These are phyloP conservation scores for Cercopithecus mona DNA, from an alignment of 2,113 vertebrate species.

Conservation along the genomic window DNA sequence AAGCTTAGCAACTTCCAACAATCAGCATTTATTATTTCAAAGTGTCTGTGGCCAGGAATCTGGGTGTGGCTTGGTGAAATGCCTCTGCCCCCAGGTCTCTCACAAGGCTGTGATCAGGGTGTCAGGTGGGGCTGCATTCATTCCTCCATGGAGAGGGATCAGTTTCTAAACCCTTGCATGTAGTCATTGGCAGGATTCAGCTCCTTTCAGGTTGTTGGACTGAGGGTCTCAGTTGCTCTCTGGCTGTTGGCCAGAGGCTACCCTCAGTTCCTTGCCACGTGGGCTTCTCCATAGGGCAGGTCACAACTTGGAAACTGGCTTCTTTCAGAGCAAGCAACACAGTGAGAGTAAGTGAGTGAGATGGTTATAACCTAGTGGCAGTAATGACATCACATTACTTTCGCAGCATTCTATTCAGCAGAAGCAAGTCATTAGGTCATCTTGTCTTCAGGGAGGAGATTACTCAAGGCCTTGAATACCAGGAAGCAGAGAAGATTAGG, in stretches of 20 bases:
- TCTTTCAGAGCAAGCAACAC: not conserved
- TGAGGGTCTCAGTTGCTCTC: not conserved
- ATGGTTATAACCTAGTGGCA: not conserved
- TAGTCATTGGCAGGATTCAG: not conserved
- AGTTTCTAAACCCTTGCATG: rapidly evolving
- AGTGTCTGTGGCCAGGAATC: not conserved
- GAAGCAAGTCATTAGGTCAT: not conserved
- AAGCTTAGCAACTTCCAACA: not conserved
- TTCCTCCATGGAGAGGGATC: too few species aligned
- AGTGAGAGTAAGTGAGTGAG: not conserved
- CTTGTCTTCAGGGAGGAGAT: not conserved
- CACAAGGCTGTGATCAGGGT: not conserved
- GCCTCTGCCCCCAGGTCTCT: not conserved
- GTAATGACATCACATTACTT: not conserved
- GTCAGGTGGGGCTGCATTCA: not conserved
- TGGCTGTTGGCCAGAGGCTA: not conserved
- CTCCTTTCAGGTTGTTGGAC: not conserved
- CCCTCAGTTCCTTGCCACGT: not conserved
- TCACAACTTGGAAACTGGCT: not conserved
- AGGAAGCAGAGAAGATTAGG: not conserved
- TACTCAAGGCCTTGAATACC: not conserved
- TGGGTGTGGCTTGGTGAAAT: not conserved
- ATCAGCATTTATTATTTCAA: not conserved
- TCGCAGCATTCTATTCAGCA: not conserved
- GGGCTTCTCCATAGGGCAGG: too few species aligned